Evolutionary conservation across 2,113 vertebrate species (phyloP), one percentile per base, ranked within the genome.

Genomic region (Notarius quadriscutis): DNA sequence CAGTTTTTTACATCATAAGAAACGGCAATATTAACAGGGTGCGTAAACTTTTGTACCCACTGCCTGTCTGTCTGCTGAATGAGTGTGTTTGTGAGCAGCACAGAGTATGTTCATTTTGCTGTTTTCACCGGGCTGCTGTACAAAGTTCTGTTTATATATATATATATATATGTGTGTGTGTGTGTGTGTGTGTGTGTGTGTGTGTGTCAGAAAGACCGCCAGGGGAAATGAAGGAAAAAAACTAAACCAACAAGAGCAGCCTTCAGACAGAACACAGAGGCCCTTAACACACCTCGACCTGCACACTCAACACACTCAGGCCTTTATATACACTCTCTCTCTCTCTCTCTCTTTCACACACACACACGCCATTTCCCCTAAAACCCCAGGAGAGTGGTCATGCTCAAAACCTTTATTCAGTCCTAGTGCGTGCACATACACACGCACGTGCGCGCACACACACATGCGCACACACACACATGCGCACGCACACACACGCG

Each of bases 161-260:
- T 20, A 17, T 55, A 25, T 17, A 18, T 80, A n/a, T 77, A 11
- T 78, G 58, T 79, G 58, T 63, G 41, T 51, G 41, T 63, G 25
- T 55, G 58, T 25, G 62, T 79, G 41, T 75, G 65, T 12, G 55
- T 69, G 79, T 53, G 63, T 30, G 65, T 81, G 50, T 71, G 50
- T 17, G 58, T 82, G 74, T 89, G 86, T 93, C 89, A 92, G 90
- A 92, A 89, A 92, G 57, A 88, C 81, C 89, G 90, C 93, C 91
- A 93, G 90, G 91, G 93, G 92, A 94, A 94, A 94, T 92, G 87
- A 94, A 93, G 85, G 80, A 91, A 92, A 41, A 92, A 91, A 86
- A 92, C 90, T 88, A 89, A 92, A 92, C 92, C 87, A 93, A 94
- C 94, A 95, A 84, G 92, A 93, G 92, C 91, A 86, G 88, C 74